Conservation (phyloP, 1,140 invertebrate genomes). For the Procambarus clarkii region DNA sequence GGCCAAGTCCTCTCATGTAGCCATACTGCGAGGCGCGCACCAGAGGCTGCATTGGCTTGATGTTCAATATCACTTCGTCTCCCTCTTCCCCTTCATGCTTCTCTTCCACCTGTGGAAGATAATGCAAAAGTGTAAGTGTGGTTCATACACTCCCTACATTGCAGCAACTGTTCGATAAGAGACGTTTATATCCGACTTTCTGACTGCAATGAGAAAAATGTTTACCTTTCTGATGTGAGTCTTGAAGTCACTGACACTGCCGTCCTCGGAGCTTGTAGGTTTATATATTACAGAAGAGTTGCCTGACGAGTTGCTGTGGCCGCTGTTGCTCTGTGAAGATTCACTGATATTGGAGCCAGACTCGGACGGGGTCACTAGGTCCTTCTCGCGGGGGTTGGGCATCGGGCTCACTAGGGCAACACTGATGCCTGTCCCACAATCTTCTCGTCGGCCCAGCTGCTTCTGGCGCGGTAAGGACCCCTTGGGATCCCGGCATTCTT, state of each 20-base stretch:
- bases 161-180: neutral
- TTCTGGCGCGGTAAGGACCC: constrained; percentile 70
- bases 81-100: constrained; percentile 81
- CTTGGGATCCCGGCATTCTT: constrained; percentile 66
- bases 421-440: constrained; percentile 76
- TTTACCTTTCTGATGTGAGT: constrained; percentile 62
- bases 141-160: neutral
- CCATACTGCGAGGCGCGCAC: constrained; percentile 80
- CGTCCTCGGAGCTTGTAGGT: constrained; percentile 69
- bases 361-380: constrained; percentile 64
- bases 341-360: constrained; percentile 71
- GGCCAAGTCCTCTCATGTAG: constrained; percentile 79
- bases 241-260: constrained; percentile 56
- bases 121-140: neutral
- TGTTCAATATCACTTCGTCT: constrained; percentile 87
- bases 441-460: constrained; percentile 71
- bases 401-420: constrained; percentile 87
- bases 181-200: no score
- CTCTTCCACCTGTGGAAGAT: constrained; percentile 74
- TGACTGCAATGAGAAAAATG: neutral
- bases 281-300: constrained; percentile 71
- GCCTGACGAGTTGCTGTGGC: constrained; percentile 71
- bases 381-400: constrained; percentile 74
- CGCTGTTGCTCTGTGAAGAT: constrained; percentile 68
- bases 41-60: constrained; percentile 94